phyloP scores from a whole-genome alignment of 2,113 vertebrate species.

The Ceratotherium simum region DNA sequence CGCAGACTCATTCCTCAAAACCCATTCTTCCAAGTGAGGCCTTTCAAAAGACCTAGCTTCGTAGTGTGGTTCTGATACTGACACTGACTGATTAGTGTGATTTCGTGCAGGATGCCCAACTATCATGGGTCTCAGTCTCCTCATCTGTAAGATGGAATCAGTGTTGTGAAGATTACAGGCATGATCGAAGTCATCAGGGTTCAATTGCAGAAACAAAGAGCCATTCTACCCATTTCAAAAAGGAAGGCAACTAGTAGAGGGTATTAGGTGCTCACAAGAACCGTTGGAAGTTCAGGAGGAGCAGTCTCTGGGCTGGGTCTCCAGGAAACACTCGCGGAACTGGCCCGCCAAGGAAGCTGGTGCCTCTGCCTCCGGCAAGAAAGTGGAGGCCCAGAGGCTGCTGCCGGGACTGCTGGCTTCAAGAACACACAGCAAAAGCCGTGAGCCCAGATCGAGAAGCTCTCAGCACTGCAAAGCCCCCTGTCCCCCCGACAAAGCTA shows the following conservation, averaged over 20 bases:
- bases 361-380: too few species aligned
- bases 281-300: neutral
- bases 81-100: neutral
- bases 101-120: neutral
- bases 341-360: neutral
- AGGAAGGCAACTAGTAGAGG: neutral
- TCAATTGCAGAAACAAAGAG: neutral
- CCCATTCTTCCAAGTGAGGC: too few species aligned
- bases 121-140: neutral
- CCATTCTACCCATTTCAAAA: neutral
- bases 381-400: neutral
- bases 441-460: accelerated
- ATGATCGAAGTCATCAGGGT: neutral
- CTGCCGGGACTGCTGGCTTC: neutral
- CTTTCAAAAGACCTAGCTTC: neutral
- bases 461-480: neutral
- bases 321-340: neutral
- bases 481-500: neutral
- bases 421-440: too few species aligned
- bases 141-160: neutral
- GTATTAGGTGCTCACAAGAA: neutral
- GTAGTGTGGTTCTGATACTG: neutral
- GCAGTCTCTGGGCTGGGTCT: neutral
- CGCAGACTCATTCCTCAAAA: neutral
- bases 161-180: neutral